Evolutionary conservation across 2,113 vertebrate genomes (phyloP), one percentile per base, ranked within the genome.

Genomic region (Puntigrus tetrazona): DNA sequence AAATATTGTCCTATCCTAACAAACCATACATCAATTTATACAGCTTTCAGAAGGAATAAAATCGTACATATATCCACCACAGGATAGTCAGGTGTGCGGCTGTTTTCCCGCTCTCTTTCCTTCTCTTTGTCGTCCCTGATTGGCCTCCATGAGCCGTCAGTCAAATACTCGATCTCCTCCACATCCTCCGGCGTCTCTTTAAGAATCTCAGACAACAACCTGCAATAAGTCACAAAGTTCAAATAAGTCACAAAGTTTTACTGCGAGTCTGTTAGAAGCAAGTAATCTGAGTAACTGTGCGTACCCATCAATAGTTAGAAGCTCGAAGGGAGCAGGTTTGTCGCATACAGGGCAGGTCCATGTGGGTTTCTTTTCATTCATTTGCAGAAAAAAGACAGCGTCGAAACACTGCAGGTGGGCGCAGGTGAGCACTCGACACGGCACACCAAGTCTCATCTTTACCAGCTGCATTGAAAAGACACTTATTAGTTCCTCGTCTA

Each of bases 291-390:
- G 45, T n/a, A 47, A 84, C 1, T 3, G 59, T 8, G 18, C 88
- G 95, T 94, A 99, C 98, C 97, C 97, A 4, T 99, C 98, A 0
- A 99, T 99, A 87, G 97, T 97, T 73, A 99, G 96, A 92, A 99
- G 96, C 91, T 98, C 97, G 4, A 97, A 99, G 22, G 97, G 96
- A 2, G 98, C 98, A 0, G 97, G 97, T 88, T 99, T 99, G 91
- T 99, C 98, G 13, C 98, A 99, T 81, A 99, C 98, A 0, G 98
- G 98, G 78, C 98, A 99, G 91, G 96, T 97, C 98, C 98, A 99
- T 0, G 98, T 99, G 86, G 98, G 98, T 85, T 99, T 99, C 91
- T 99, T 99, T 91, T 99, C 98, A 0, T 99, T 99, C 98, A 99
- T 99, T 94, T 99, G 98, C 90, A 99, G 95, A 92, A 99, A 99